Percentiles rank a stretch among this genome's conserved stretches.
These are phyloP conservation scores for Trichacis sp. DNA, from an alignment of 2,888 invertebrate species.

Conservation along the genomic window DNA sequence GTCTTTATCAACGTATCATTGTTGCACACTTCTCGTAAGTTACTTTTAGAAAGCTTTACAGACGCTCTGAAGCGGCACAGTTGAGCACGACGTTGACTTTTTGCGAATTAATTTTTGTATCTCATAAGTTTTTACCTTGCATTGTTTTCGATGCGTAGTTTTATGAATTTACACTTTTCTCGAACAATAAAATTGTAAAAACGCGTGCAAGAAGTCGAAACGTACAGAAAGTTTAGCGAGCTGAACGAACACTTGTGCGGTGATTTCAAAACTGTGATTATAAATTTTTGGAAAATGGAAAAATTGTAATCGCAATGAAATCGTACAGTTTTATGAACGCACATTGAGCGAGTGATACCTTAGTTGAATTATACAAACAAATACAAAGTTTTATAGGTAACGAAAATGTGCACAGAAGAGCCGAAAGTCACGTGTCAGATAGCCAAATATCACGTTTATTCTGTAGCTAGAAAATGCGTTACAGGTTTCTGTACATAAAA, in stretches of 20 bases:
- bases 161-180: too few relatives aligned
- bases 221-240: constrained; percentile 6
- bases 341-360: constrained; percentile 61
- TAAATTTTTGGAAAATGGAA: background rate
- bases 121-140: too few relatives aligned
- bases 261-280: background rate
- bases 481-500: constrained; percentile 52
- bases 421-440: constrained; percentile 48
- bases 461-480: constrained; percentile 46
- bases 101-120: too few relatives aligned
- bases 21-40: constrained; percentile 9
- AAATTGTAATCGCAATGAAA: constrained; percentile 26
- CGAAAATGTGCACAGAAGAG: constrained; percentile 29
- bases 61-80: constrained; percentile 6
- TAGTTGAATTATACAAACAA: constrained; percentile 48
- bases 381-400: constrained; percentile 46
- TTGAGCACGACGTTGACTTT: background rate
- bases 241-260: constrained; percentile 8
- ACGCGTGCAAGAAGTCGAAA: too few relatives aligned
- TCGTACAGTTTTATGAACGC: constrained; percentile 47
- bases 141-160: background rate
- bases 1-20: too few relatives aligned
- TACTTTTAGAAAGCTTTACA: constrained; percentile 12
- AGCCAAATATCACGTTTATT: constrained; percentile 60
- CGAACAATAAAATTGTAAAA: too few relatives aligned